These are phyloP conservation scores for Dermolepida albohirtum DNA, from an alignment of 2,888 invertebrate species.

Conservation along the genomic window DNA sequence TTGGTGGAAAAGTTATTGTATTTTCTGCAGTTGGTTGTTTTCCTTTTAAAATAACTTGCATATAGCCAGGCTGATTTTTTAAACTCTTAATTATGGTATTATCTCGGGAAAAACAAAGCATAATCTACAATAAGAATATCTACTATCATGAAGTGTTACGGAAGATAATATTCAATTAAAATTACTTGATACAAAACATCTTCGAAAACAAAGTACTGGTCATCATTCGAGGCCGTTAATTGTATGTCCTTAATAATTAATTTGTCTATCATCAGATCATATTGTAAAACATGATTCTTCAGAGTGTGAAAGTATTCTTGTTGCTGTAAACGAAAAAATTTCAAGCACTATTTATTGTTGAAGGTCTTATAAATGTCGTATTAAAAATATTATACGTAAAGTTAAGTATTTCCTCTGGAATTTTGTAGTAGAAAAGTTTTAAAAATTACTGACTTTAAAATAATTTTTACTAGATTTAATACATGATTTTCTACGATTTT, in stretches of 20 bases:
- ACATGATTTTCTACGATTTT: no score
- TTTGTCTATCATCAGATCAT: slow-evolving; percentile 93
- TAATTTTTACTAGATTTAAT: no score
- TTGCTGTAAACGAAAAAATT: slow-evolving; percentile 69
- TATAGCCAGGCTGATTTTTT: slow-evolving; percentile 72
- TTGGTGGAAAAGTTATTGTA: slow-evolving; percentile 88
- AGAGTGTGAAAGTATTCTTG: slow-evolving; percentile 81
- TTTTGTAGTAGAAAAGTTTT: no score
- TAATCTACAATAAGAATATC: slow-evolving; percentile 65
- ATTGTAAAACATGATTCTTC: slow-evolving; percentile 84
- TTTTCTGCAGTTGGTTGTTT: slow-evolving; percentile 75
- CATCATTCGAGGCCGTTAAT: slow-evolving; percentile 95
- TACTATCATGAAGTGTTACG: slow-evolving; percentile 54
- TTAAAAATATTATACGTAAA: no score
- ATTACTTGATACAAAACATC: slow-evolving; percentile 91
- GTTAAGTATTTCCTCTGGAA: no score
- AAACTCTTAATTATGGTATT: slow-evolving; percentile 81
- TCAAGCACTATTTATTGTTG: no score
- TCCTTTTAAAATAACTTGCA: slow-evolving; percentile 81
- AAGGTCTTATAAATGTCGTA: no score
- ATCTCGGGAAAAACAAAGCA: slow-evolving; percentile 93
- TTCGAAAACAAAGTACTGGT: slow-evolving; percentile 98
- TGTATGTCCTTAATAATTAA: slow-evolving; percentile 96
- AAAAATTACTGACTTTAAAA: no score
- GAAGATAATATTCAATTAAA: not conserved